These are phyloP conservation scores for Hoplostethus atlanticus DNA, from an alignment of 2,797 vertebrate species.

Conservation along the genomic window DNA sequence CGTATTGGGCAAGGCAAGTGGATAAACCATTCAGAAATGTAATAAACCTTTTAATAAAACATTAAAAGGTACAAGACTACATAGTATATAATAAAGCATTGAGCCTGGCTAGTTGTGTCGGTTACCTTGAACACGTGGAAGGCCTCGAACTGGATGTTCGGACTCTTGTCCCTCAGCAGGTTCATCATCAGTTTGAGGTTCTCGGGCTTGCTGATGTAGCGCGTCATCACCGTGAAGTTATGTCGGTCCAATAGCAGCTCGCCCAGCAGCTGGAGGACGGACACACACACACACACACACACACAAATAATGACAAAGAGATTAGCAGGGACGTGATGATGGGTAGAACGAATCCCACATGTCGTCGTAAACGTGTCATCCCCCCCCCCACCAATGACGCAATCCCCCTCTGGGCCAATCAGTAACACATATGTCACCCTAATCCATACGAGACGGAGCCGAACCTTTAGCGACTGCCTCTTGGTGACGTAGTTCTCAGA, in stretches of 20 bases:
- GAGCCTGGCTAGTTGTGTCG: too few species aligned
- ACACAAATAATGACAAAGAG: neutral
- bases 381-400: too few species aligned
- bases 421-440: too few species aligned
- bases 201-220: constrained; percentile 97
- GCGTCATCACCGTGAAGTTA: constrained; percentile 97
- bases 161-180: constrained; percentile 94
- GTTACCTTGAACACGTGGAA: constrained; percentile 98
- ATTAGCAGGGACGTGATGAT: too few species aligned
- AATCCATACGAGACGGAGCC: fast-evolving
- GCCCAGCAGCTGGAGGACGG: constrained; percentile 87
- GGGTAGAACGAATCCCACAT: too few species aligned
- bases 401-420: too few species aligned
- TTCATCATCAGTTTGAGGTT: constrained; percentile 99
- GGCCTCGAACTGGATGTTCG: constrained; percentile 98
- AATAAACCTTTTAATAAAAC: too few species aligned
- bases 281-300: neutral
- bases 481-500: constrained; percentile 99
- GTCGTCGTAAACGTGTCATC: too few species aligned
- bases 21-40: neutral
- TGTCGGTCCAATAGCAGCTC: constrained; percentile 94
- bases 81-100: too few species aligned
- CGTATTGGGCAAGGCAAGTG: neutral
- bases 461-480: constrained; percentile 97
- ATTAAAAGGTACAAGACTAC: too few species aligned